Conservation (phyloP, 2,888 invertebrate genomes). For the Ptilodon capucinus region DNA sequence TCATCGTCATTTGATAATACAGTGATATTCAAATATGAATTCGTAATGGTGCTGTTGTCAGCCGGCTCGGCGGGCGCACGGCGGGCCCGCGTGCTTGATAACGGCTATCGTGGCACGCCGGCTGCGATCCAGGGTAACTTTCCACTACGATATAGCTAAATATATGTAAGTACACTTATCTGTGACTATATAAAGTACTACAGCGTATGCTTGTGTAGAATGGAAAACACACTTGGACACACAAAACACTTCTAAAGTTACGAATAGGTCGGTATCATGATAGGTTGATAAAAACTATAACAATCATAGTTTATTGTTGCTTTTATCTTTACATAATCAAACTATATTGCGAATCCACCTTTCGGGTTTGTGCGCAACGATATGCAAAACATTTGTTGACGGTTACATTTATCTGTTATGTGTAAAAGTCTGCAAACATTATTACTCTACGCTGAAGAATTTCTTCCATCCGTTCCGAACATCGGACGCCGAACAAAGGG, state of each 20-base stretch:
- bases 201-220: not conserved
- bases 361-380: not conserved
- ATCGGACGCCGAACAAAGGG: too few relatives aligned
- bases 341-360: too few relatives aligned
- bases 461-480: not conserved
- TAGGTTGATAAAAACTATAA: too few relatives aligned
- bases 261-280: too few relatives aligned
- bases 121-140: conserved; percentile 50
- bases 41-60: conserved; percentile 36
- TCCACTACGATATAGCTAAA: conserved; percentile 50
- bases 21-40: conserved; percentile 22
- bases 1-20: conserved; percentile 3
- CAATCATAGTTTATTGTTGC: too few relatives aligned
- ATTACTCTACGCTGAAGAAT: not conserved
- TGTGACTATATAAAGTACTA: not conserved
- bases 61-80: conserved; percentile 30
- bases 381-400: not conserved
- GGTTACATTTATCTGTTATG: not conserved
- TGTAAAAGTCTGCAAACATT: not conserved
- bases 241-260: not conserved
- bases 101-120: conserved; percentile 44
- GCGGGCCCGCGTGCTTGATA: conserved; percentile 49
- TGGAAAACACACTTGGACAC: not conserved
- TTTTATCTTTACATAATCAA: not conserved
- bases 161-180: conserved; percentile 22